Evolutionary conservation across 2,888 invertebrate genomes (phyloP).

Genomic region (Fissipunctia ypsillon): DNA sequence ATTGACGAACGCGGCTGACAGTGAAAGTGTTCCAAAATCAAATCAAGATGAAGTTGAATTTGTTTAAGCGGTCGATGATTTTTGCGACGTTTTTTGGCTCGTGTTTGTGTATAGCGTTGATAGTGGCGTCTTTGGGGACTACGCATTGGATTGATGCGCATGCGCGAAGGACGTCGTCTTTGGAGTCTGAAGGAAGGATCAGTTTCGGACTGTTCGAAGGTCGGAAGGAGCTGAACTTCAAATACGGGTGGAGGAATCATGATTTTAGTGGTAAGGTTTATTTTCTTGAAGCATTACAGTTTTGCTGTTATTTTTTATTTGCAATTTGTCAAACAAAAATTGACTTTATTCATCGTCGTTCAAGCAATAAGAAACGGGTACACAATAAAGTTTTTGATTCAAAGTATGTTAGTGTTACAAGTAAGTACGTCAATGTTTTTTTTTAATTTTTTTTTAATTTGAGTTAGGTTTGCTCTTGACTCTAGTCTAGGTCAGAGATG

Average conservation of each 20-base stretch:
- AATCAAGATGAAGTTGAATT: conserved; percentile 90
- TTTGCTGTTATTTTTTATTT: neutral
- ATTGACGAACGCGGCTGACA: conserved; percentile 71
- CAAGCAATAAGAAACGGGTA: conserved; percentile 2
- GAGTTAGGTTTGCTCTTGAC: too few species aligned
- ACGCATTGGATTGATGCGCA: conserved; percentile 95
- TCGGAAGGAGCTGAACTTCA: conserved; percentile 94
- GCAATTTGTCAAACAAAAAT: neutral
- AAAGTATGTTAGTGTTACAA: conserved; percentile 30
- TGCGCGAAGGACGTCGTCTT: conserved; percentile 92
- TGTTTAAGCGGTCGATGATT: conserved; percentile 94
- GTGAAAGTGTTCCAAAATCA: conserved; percentile 74
- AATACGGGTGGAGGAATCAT: conserved; percentile 94
- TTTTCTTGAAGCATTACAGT: neutral
- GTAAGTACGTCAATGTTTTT: neutral
- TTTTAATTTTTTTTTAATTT: too few species aligned
- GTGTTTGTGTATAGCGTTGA: conserved; percentile 93
- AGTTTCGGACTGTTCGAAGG: conserved; percentile 97
- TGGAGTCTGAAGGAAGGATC: conserved; percentile 93
- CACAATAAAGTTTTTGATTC: neutral
- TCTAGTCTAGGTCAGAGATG: too few species aligned
- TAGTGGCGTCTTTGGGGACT: conserved; percentile 95
- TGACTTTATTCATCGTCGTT: neutral
- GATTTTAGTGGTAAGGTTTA: conserved; percentile 93
- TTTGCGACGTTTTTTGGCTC: conserved; percentile 95